These are phyloP conservation scores for Barypeithes pellucidus DNA, from an alignment of 2,888 invertebrate genomes.

Conservation along the genomic window DNA sequence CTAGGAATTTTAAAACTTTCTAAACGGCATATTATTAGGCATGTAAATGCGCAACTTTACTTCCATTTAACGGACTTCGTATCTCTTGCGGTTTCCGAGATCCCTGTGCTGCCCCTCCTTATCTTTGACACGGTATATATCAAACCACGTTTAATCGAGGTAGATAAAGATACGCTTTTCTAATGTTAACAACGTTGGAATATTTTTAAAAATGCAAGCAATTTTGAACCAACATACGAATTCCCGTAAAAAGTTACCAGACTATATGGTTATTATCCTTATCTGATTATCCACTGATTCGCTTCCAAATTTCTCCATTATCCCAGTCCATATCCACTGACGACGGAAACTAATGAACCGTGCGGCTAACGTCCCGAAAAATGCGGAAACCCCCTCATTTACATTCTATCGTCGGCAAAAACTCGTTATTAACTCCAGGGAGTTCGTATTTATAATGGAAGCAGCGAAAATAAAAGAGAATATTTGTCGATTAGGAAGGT, in stretches of 20 bases:
- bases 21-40: too few species aligned
- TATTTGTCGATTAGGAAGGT: slow-evolving; percentile 2
- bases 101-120: too few species aligned
- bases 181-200: too few species aligned
- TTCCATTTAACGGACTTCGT: too few species aligned
- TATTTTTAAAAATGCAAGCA: too few species aligned
- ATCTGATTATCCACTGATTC: slow-evolving; percentile 18
- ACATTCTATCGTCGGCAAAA: slow-evolving; percentile 24
- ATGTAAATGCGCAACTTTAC: too few species aligned
- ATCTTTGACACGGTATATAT: too few species aligned
- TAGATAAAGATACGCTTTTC: too few species aligned
- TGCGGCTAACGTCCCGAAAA: slow-evolving; percentile 17
- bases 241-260: not conserved
- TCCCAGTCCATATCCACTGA: slow-evolving; percentile 29
- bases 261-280: slow-evolving; percentile 7
- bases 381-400: slow-evolving; percentile 35
- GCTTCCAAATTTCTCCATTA: slow-evolving; percentile 28
- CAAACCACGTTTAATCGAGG: too few species aligned
- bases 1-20: too few species aligned
- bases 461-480: slow-evolving; percentile 5
- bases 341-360: slow-evolving; percentile 32
- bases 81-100: too few species aligned
- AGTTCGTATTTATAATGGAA: slow-evolving; percentile 11
- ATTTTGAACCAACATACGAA: too few species aligned
- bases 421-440: slow-evolving; percentile 20